Conservation (phyloP, 2,888 invertebrate genomes). For the Yponomeuta malinellus region DNA sequence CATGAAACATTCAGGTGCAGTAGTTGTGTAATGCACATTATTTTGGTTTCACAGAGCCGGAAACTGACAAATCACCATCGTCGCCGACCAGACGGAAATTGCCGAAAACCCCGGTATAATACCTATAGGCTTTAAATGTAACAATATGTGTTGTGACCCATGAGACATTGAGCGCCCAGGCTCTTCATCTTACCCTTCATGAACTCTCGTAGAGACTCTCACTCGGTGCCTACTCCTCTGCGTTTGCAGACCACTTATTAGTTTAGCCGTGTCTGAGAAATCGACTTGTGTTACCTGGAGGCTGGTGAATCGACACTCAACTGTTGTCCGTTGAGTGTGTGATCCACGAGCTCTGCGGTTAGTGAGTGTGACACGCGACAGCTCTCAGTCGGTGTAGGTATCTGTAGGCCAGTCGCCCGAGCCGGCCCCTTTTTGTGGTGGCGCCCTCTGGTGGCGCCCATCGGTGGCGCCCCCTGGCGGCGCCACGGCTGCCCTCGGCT, state of each 20-base stretch:
- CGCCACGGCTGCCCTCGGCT: conserved; percentile 27
- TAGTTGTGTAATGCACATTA: conserved; percentile 46
- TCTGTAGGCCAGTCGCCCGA: background rate
- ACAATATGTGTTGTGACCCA: conserved; percentile 77
- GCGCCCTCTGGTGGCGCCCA: no score
- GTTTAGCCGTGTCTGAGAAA: conserved; percentile 8
- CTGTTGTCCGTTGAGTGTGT: background rate
- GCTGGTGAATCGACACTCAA: conserved; percentile 3
- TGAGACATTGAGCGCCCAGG: conserved; percentile 56
- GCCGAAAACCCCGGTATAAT: conserved; percentile 98
- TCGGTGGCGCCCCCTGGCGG: background rate
- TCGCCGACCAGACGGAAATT: conserved; percentile 95
- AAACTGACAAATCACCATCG: conserved; percentile 90
- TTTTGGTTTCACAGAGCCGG: conserved; percentile 82
- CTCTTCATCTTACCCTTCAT: conserved; percentile 45
- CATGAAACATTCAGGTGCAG: conserved; percentile 19
- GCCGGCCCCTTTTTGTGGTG: background rate
- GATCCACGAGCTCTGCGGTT: conserved; percentile 9
- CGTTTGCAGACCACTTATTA: conserved; percentile 53
- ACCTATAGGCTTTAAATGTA: conserved; percentile 73
- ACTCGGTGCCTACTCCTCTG: conserved; percentile 71
- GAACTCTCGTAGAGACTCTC: conserved; percentile 69
- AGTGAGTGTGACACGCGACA: background rate
- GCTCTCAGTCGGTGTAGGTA: conserved; percentile 12
- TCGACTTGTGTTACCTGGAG: conserved; percentile 8